Base-by-base conservation (phyloP, 2,797 vertebrate genomes). In the Enteromius viviparus region DNA sequence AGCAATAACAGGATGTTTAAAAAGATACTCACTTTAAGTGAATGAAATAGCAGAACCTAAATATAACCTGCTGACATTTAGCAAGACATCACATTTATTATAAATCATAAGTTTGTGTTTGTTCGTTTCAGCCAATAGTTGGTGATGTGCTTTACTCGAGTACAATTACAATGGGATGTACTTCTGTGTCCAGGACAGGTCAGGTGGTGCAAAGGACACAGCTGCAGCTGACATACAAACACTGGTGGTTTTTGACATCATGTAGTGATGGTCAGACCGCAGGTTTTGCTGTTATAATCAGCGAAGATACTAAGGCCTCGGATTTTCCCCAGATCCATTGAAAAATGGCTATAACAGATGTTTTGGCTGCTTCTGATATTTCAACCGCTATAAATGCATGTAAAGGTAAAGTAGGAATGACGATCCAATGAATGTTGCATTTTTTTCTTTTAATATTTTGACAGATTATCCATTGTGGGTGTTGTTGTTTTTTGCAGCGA, bases 331-430 rank as follows among this genome's bases (percentile, higher is more conserved):
- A 26, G 19, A 34, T 78, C 45, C 10, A 12, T 42, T 29, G 58
- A 10, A 92, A 85, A 70, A 98, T 98, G 97, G 96, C 95, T 83
- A 93, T 98, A 37, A 96, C 93, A 9, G 96, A 97, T 45, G 72
- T 97, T 49, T 93, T 98, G 21, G 95, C 94, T 21, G 92, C 94
- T 15, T 94, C 95, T 0, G 97, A 97, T 89, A 96, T 97, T 21
- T 94, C 94, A 15, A 95, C 94, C 4, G 96, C 97, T 76, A 93
- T 98, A 78, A 95, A 93, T 74, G 95, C 96, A 88, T 98, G 97
- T 90, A 96, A 96, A 96, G 96, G 96, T 98, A 91, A 94, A 76
- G 78, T 49, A 47, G 34, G 4, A 51, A 64, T 69, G 10, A 65
- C 29, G 45, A 17, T 12, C 26, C 10, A 9, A 8, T 53, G 7